These are phyloP conservation scores for Nesoenas mayeri DNA, from an alignment of 2,113 vertebrate genomes.

Conservation along the genomic window DNA sequence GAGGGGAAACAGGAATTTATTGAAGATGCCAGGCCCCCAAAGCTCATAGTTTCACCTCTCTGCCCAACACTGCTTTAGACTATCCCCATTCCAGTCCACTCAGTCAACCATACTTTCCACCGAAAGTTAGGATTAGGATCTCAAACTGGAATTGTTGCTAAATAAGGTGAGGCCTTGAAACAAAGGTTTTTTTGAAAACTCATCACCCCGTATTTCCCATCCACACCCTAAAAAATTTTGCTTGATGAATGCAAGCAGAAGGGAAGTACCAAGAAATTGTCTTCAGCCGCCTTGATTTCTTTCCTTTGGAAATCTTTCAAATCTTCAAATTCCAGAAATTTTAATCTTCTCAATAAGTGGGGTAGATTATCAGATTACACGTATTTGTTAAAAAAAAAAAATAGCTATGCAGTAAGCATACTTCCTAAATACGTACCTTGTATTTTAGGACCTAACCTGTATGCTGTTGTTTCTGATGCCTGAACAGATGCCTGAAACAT, in stretches of 20 bases:
- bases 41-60: background rate
- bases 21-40: background rate
- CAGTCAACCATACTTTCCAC: background rate
- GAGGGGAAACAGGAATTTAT: background rate
- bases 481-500: background rate
- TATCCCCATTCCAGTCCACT: background rate
- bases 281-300: background rate
- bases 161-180: background rate
- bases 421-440: background rate
- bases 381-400: background rate
- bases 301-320: background rate
- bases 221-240: rapidly evolving
- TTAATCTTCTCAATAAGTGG: background rate
- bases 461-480: background rate
- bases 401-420: background rate
- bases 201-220: background rate
- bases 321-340: background rate
- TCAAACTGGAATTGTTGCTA: background rate
- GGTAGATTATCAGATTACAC: background rate
- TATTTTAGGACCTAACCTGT: background rate
- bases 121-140: background rate
- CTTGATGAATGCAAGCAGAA: background rate
- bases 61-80: background rate
- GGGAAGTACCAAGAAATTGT: background rate
- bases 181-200: background rate